A percentile compares a stretch with the other conserved stretches of the same genome.
phyloP scores from a whole-genome alignment of 2,113 vertebrate species.

The Ameiurus melas region DNA sequence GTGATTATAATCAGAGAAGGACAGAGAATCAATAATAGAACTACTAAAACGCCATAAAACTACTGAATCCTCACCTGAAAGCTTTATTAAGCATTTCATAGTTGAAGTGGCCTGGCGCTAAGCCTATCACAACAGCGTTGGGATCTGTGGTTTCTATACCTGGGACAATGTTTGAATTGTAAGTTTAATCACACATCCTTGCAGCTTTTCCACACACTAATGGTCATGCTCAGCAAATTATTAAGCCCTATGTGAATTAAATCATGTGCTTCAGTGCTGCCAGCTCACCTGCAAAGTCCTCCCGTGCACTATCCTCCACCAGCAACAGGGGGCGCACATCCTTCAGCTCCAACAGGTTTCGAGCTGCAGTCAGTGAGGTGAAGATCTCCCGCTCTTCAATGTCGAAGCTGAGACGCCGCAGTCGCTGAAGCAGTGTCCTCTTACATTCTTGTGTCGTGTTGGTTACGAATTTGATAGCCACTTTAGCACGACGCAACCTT shows the following conservation, averaged over 20 bases:
- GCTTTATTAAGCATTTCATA: slow-evolving; percentile 89
- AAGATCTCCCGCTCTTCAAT: slow-evolving; percentile 91
- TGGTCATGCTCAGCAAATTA: background rate
- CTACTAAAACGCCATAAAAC: background rate
- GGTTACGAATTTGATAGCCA: slow-evolving; percentile 88
- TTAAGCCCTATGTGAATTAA: background rate
- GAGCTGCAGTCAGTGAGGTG: slow-evolving; percentile 90
- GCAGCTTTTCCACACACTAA: background rate
- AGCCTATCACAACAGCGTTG: slow-evolving; percentile 89
- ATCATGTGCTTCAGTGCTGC: no score
- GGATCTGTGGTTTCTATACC: slow-evolving; percentile 84
- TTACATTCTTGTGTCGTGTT: slow-evolving; percentile 97
- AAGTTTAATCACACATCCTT: background rate
- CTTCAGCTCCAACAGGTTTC: slow-evolving; percentile 84
- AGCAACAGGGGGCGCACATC: slow-evolving; percentile 85
- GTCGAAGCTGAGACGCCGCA: slow-evolving; percentile 82
- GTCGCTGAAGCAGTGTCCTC: slow-evolving; percentile 79
- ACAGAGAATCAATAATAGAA: background rate
- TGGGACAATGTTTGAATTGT: slow-evolving; percentile 55
- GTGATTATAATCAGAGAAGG: background rate
- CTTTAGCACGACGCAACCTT: slow-evolving; percentile 79
- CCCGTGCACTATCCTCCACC: slow-evolving; percentile 85
- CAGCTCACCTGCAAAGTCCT: slow-evolving; percentile 85
- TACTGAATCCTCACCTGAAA: slow-evolving; percentile 76
- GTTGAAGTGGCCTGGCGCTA: slow-evolving; percentile 91